Evolutionary conservation across 2,888 invertebrate genomes (phyloP).

Genomic region (Lissonota sp.): DNA sequence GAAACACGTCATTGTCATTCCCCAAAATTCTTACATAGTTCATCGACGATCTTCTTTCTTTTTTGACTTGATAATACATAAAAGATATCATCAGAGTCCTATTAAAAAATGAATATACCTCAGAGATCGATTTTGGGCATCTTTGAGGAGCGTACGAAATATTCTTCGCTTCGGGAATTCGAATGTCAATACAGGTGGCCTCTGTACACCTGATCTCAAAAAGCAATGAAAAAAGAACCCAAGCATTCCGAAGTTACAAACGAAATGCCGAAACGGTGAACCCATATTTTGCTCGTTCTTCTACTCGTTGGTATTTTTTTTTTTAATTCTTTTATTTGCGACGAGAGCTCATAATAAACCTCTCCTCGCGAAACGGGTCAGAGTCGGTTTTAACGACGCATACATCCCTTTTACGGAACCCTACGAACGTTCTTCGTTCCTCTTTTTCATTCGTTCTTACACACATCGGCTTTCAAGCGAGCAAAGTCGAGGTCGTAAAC

Average conservation of each 20-base stretch:
- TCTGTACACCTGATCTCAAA: not conserved
- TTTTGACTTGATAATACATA: too few species aligned
- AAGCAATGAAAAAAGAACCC: not conserved
- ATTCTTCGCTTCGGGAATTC: not conserved
- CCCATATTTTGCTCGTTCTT: slow-evolving; percentile 40
- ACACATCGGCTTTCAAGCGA: slow-evolving; percentile 1
- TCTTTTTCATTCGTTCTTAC: slow-evolving; percentile 49
- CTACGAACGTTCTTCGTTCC: slow-evolving; percentile 52
- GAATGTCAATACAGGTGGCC: not conserved
- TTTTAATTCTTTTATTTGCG: slow-evolving; percentile 12
- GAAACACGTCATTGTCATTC: too few species aligned
- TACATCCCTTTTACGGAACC: slow-evolving; percentile 69
- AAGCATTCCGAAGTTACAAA: slow-evolving; percentile 23
- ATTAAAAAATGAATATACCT: too few species aligned
- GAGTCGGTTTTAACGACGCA: slow-evolving; percentile 64
- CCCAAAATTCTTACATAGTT: too few species aligned
- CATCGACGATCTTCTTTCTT: too few species aligned
- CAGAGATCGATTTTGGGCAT: too few species aligned
- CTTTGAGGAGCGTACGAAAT: too few species aligned
- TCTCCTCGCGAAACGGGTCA: slow-evolving; percentile 63
- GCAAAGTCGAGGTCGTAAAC: too few species aligned
- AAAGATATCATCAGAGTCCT: too few species aligned
- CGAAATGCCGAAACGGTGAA: slow-evolving; percentile 64
- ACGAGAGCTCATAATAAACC: slow-evolving; percentile 59
- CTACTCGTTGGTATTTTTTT: slow-evolving; percentile 34